Percentiles rank a stretch among this genome's conserved stretches.
Conservation (phyloP, 2,113 vertebrate species). For the Mus spicilegus region DNA sequence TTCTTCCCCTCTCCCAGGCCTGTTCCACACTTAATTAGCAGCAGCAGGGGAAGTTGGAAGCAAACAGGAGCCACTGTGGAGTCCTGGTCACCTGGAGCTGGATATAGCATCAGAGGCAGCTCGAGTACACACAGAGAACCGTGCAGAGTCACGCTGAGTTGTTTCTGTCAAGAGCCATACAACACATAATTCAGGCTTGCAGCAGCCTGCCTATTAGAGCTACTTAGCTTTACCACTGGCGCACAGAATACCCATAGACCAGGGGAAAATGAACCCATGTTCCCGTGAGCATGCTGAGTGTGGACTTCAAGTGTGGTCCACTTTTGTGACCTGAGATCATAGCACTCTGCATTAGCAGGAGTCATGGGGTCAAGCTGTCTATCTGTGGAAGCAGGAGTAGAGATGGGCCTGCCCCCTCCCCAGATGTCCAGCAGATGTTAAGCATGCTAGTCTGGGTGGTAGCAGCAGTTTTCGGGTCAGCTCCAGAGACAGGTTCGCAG, state of each 20-base stretch:
- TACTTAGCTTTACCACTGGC: background rate
- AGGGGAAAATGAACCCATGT: background rate
- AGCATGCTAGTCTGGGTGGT: background rate
- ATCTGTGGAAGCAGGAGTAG: background rate
- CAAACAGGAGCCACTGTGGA: background rate
- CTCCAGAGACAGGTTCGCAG: background rate
- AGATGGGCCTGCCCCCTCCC: background rate
- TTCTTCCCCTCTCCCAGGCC: background rate
- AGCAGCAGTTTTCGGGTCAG: background rate
- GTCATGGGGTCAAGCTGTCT: background rate
- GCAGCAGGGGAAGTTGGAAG: background rate
- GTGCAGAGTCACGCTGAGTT: background rate
- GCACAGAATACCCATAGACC: background rate
- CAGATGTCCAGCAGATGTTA: fast-evolving
- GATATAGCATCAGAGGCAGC: background rate
- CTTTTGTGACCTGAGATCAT: background rate
- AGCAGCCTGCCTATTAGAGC: background rate
- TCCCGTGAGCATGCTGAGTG: background rate
- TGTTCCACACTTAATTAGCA: no score
- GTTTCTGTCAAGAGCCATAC: background rate
- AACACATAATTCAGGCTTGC: background rate
- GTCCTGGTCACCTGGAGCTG: background rate
- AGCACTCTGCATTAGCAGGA: background rate
- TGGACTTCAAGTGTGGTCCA: background rate
- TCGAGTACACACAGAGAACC: fast-evolving